phyloP scores from a whole-genome alignment of 2,113 vertebrate species.

The Anolis sagrei region DNA sequence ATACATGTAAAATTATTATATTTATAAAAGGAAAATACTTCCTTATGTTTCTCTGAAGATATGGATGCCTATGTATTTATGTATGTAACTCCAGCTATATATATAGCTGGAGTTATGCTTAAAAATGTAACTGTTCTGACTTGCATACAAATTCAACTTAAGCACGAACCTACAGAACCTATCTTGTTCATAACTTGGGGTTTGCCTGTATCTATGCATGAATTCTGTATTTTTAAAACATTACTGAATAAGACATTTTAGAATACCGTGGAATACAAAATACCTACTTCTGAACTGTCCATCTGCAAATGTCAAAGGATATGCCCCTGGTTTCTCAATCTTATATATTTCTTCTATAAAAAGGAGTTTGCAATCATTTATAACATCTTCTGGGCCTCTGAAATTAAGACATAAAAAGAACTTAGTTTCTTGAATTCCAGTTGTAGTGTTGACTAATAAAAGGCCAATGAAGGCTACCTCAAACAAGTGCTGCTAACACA shows the following conservation, averaged over 20 bases:
- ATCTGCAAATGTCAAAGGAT: conserved; percentile 87
- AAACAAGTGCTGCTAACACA: background rate
- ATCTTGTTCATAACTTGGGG: no score
- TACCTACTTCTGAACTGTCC: conserved; percentile 95
- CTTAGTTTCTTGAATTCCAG: conserved; percentile 37
- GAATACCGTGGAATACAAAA: conserved; percentile 32
- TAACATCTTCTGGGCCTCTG: conserved; percentile 90
- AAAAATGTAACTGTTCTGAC: no score
- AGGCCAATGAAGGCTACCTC: background rate
- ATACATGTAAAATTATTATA: no score
- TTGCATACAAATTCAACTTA: no score
- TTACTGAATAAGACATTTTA: conserved; percentile 30
- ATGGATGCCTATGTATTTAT: no score
- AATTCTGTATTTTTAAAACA: background rate
- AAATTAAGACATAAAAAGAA: conserved; percentile 61
- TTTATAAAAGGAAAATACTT: no score
- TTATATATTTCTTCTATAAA: conserved; percentile 97
- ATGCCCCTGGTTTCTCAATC: conserved; percentile 91
- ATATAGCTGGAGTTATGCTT: no score
- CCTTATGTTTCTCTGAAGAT: no score
- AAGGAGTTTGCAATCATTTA: conserved; percentile 91
- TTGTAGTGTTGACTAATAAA: conserved; percentile 6
- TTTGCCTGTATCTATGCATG: no score
- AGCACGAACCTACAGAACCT: no score
- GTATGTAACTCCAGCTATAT: no score